phyloP scores from a whole-genome alignment of 2,797 vertebrate species.

The Coreius guichenoti region DNA sequence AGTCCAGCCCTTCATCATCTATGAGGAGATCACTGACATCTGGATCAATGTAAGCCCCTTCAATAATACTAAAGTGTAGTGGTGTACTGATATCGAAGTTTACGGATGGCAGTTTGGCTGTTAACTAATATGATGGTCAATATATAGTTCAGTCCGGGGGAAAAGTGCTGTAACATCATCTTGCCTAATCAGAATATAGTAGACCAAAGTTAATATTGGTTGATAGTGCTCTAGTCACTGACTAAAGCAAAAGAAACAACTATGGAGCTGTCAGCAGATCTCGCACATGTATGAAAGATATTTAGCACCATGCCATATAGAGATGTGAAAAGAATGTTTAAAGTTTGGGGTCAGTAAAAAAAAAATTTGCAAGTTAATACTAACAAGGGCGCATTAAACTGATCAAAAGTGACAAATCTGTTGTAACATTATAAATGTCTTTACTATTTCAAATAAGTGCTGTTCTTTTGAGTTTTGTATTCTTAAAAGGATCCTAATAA shows the following conservation, averaged over 20 bases:
- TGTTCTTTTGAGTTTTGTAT: background rate
- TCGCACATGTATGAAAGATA: background rate
- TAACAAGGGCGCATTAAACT: too few relatives aligned
- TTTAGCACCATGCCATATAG: background rate
- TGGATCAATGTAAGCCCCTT: constrained; percentile 86
- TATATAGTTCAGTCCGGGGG: too few relatives aligned
- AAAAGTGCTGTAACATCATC: too few relatives aligned
- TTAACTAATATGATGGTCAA: background rate
- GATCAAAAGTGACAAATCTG: too few relatives aligned
- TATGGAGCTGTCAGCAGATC: background rate
- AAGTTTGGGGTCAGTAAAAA: too few relatives aligned
- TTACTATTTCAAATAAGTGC: background rate
- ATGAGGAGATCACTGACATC: constrained; percentile 92
- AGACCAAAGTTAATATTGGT: background rate
- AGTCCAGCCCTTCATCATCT: constrained; percentile 89
- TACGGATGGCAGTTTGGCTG: background rate
- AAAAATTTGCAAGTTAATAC: too few relatives aligned
- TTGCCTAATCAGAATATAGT: too few relatives aligned
- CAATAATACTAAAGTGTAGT: too few relatives aligned
- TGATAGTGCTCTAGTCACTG: background rate
- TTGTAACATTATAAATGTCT: background rate
- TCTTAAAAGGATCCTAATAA: too few relatives aligned
- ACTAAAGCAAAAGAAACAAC: background rate
- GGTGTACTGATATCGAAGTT: background rate
- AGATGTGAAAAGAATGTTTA: background rate